These are phyloP conservation scores for Microtus ochrogaster DNA, from an alignment of 2,113 vertebrate genomes.

Conservation along the genomic window DNA sequence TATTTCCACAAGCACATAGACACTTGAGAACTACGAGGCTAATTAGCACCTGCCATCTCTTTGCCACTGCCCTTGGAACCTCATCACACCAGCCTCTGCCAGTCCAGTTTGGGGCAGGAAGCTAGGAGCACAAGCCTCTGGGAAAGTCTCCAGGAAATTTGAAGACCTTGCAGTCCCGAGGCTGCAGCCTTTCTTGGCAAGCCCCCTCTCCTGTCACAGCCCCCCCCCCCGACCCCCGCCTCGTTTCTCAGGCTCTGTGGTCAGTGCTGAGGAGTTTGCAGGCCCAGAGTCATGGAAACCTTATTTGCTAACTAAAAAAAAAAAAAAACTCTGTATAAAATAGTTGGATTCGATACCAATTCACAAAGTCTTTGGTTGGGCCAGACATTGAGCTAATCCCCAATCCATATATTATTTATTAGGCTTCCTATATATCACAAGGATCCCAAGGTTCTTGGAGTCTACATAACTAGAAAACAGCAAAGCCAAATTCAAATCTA, in stretches of 20 bases:
- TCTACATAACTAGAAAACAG: neutral
- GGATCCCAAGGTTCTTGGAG: neutral
- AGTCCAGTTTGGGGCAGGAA: neutral
- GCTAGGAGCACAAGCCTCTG: neutral
- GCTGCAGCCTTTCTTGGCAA: too few relatives aligned
- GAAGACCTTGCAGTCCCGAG: too few relatives aligned
- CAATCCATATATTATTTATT: neutral
- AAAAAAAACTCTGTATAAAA: neutral
- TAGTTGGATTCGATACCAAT: neutral
- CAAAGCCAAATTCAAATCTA: conserved; percentile 28
- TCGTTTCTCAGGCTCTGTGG: neutral
- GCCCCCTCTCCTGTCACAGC: too few relatives aligned
- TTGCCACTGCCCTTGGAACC: neutral
- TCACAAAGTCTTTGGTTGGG: neutral
- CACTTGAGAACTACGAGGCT: neutral
- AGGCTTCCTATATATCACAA: neutral
- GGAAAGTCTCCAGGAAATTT: neutral
- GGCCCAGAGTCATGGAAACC: neutral
- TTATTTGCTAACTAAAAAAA: neutral
- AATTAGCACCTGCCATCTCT: neutral
- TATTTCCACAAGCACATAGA: neutral
- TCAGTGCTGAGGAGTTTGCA: neutral
- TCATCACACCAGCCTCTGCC: neutral
- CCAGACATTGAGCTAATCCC: neutral
- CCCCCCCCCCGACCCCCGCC: too few relatives aligned